Evolutionary conservation across 2,888 invertebrate species (phyloP), one percentile per base, ranked within the genome.

Genomic region (Endotricha flammealis): DNA sequence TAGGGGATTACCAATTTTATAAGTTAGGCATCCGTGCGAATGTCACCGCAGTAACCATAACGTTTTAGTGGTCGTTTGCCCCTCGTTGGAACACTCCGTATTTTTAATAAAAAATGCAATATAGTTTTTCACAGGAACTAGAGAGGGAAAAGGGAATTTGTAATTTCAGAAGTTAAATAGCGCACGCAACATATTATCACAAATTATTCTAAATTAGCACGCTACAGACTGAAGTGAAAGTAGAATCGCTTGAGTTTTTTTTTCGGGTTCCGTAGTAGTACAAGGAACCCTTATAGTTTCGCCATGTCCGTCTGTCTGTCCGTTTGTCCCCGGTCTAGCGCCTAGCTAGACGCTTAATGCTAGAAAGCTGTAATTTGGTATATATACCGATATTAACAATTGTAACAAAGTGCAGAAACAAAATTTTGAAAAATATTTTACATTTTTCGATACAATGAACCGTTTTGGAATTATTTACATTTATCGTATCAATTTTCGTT

Each of bases 41-140:
- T 78, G 80, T 80, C 79, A 73, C 80, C 75, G 74, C 80, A 73
- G 74, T 81, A 77, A 78, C 80, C 78, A 75, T 85, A 80, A 83
- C 77, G 53, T 81, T 85, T 83, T 77, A 83, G 74, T 78, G 77
- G 66, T 61, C 67, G 69, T 85, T 82, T 57, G 54, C 78, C 74
- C 78, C 78, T 81, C 74, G 77, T 80, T 69, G 69, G 70, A 67
- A 68, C 72, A 76, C 72, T 78, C 64, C 71, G 76, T 75, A 73
- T 77, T 82, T 81, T 83, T 77, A 76, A 74, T 76, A 74, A 81
- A 77, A 77, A 77, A 70, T 59, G 68, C 69, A 68, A 78, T 78
- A 81, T 76, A 78, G 77, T 78, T 80, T 77, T 75, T 70, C 74
- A 66, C 63, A 48, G 57, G 49, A 65, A 59, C 57, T 50, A 52